phyloP scores from a whole-genome alignment of 2,888 invertebrate species.

The Pollenia angustigena region DNA sequence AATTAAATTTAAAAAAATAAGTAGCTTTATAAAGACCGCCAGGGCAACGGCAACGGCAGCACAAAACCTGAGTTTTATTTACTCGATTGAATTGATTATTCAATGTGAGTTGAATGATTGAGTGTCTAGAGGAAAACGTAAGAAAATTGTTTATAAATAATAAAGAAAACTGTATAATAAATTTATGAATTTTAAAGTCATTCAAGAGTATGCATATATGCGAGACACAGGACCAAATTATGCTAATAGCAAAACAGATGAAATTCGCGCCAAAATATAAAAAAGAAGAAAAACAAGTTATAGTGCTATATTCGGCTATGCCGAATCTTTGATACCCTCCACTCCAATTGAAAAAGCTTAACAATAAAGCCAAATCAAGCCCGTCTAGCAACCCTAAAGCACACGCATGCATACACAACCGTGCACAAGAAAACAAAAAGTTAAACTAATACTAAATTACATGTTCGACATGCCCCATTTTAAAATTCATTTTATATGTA shows the following conservation, averaged over 20 bases:
- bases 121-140: conserved; percentile 38
- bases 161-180: conserved; percentile 36
- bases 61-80: conserved; percentile 37
- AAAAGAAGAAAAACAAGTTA: background rate
- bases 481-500: too few species aligned
- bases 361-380: too few species aligned
- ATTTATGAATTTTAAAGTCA: conserved; percentile 52
- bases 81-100: conserved; percentile 47
- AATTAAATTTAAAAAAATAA: conserved; percentile 15
- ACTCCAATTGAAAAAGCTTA: too few species aligned
- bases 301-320: too few species aligned
- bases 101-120: conserved; percentile 35
- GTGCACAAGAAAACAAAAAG: too few species aligned
- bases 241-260: conserved; percentile 52
- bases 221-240: conserved; percentile 51
- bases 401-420: too few species aligned
- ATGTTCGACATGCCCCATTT: too few species aligned
- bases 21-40: background rate
- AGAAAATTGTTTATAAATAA: background rate
- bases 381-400: too few species aligned
- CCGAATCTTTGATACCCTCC: too few species aligned
- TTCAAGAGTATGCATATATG: conserved; percentile 36
- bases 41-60: background rate
- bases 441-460: too few species aligned
- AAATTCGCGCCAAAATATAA: conserved; percentile 41